Evolutionary conservation across 2,797 vertebrate species (phyloP).

Genomic region (Eptatretus atami): DNA sequence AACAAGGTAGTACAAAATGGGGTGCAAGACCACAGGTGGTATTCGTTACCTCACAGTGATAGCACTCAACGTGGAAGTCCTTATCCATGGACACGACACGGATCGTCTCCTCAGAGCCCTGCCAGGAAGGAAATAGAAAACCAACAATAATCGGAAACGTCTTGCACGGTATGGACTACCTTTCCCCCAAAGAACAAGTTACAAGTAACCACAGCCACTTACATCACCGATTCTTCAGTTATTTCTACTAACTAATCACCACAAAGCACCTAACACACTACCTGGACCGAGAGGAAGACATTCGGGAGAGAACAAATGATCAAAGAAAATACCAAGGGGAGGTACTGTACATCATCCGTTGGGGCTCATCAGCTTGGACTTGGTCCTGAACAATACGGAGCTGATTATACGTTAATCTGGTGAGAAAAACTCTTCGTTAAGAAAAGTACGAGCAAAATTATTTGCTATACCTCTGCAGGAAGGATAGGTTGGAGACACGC

Average conservation of each 20-base stretch:
- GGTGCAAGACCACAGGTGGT: not conserved
- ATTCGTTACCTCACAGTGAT: conserved; percentile 64
- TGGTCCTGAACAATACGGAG: conserved; percentile 7
- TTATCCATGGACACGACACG: conserved; percentile 96
- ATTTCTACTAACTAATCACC: not conserved
- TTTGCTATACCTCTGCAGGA: conserved; percentile 46
- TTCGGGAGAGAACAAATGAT: not conserved
- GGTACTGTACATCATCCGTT: conserved; percentile 9
- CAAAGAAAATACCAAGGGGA: conserved; percentile 8
- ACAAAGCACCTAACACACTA: no score
- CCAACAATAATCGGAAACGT: not conserved
- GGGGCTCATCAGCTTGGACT: conserved; percentile 8
- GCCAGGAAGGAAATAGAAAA: conserved; percentile 8
- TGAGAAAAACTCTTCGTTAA: not conserved
- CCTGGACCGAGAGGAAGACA: not conserved
- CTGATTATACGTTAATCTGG: conserved; percentile 5
- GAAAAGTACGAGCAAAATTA: not conserved
- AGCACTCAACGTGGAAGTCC: conserved; percentile 90
- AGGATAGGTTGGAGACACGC: conserved; percentile 85
- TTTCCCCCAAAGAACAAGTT: not conserved
- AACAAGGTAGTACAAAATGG: no score
- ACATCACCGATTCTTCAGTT: not conserved
- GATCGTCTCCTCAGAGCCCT: conserved; percentile 91
- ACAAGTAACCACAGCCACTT: not conserved
- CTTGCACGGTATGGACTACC: not conserved